Conservation (phyloP, 1,140 invertebrate species). For the Spodoptera litura region DNA sequence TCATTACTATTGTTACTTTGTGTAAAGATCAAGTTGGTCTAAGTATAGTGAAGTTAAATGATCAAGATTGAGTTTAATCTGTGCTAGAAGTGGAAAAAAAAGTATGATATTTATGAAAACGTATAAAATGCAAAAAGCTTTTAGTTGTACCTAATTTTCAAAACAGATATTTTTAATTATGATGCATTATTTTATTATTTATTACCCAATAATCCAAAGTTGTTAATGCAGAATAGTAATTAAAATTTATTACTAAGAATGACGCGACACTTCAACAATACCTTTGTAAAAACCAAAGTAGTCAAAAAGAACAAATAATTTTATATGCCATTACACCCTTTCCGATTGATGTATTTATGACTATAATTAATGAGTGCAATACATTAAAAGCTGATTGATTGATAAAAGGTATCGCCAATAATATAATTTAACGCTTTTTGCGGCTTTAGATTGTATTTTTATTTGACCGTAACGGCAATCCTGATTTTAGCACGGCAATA, state of each 20-base stretch:
- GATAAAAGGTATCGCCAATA: conserved; percentile 49
- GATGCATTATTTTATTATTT: neutral
- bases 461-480: conserved; percentile 67
- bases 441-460: conserved; percentile 65
- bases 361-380: conserved; percentile 31
- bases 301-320: neutral
- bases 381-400: conserved; percentile 42
- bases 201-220: neutral
- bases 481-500: conserved; percentile 61
- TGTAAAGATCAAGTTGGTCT: neutral
- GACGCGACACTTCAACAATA: too few species aligned
- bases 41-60: neutral
- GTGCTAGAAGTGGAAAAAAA: too few species aligned
- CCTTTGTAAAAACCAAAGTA: neutral
- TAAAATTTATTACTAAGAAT: too few species aligned
- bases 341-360: conserved; percentile 30
- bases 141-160: too few species aligned
- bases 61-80: neutral
- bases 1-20: conserved; percentile 52
- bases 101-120: too few species aligned
- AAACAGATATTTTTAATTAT: too few species aligned
- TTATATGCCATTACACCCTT: conserved; percentile 7
- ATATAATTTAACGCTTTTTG: conserved; percentile 70
- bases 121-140: too few species aligned
- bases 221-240: neutral